phyloP scores from a whole-genome alignment of 2,113 vertebrate species.

The Mirza zaza region DNA sequence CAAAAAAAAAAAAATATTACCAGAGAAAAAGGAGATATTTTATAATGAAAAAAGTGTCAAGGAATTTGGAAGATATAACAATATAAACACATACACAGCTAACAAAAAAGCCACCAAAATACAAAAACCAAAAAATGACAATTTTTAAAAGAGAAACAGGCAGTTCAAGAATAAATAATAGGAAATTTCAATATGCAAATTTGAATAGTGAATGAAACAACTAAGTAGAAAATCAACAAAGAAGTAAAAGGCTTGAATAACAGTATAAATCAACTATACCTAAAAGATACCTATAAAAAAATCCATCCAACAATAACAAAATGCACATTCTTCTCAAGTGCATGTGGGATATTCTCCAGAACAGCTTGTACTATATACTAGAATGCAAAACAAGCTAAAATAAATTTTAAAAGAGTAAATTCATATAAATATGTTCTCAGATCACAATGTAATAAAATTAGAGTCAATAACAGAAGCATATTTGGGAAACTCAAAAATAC shows the following conservation, averaged over 20 bases:
- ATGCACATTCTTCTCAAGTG: neutral
- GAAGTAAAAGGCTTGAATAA: neutral
- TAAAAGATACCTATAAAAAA: neutral
- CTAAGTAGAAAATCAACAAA: neutral
- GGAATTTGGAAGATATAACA: neutral
- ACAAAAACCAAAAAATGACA: neutral
- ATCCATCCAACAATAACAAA: neutral
- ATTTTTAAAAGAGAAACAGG: too few species aligned
- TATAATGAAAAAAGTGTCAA: neutral
- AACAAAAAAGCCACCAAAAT: neutral
- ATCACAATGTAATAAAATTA: neutral
- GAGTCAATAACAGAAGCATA: neutral
- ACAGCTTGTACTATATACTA: neutral
- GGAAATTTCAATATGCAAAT: neutral
- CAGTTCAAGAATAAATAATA: neutral
- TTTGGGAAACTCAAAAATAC: neutral
- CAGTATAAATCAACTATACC: neutral
- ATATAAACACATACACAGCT: neutral
- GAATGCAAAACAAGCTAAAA: neutral
- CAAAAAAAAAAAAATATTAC: neutral
- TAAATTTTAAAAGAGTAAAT: neutral
- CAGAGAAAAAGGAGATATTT: neutral
- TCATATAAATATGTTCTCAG: neutral
- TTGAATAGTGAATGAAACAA: neutral
- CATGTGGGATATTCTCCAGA: neutral